Conservation (phyloP, 2,797 vertebrate genomes). For the Calcarius lapponicus region DNA sequence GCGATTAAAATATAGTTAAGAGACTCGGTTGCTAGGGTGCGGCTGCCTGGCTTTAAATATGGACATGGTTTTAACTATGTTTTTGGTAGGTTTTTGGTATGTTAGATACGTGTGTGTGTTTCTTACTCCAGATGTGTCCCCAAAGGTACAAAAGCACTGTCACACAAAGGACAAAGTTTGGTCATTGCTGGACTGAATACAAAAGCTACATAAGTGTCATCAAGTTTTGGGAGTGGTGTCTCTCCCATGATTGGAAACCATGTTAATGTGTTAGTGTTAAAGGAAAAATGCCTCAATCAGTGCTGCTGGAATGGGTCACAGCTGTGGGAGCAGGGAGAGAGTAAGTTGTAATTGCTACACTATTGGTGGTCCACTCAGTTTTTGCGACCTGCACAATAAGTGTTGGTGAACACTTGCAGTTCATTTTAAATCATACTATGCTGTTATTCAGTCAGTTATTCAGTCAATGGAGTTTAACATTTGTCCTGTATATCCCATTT, state of each 20-base stretch:
- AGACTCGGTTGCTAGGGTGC: not conserved
- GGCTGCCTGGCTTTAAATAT: slow-evolving; percentile 35
- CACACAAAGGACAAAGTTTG: not conserved
- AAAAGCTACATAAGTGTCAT: not conserved
- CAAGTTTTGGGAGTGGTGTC: not conserved
- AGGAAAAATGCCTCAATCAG: not conserved
- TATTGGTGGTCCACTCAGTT: not conserved
- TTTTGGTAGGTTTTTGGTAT: slow-evolving; percentile 14
- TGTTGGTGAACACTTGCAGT: slow-evolving; percentile 1
- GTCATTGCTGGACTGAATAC: not conserved
- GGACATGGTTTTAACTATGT: slow-evolving; percentile 20
- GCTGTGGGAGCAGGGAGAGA: not conserved
- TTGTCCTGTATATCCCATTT: slow-evolving; percentile 3
- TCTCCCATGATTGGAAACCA: not conserved
- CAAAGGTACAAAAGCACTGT: slow-evolving; percentile 26
- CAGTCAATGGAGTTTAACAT: slow-evolving; percentile 1
- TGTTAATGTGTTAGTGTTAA: not conserved
- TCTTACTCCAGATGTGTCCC: slow-evolving; percentile 17
- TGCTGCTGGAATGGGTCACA: not conserved
- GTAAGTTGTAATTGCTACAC: not conserved
- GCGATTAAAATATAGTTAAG: slow-evolving; percentile 52
- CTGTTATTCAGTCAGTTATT: slow-evolving; percentile 8
- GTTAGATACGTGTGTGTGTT: not conserved
- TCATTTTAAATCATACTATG: not conserved
- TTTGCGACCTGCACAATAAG: not conserved